Evolutionary conservation across 2,113 vertebrate genomes (phyloP).

Genomic region (Entomyzon cyanotis): DNA sequence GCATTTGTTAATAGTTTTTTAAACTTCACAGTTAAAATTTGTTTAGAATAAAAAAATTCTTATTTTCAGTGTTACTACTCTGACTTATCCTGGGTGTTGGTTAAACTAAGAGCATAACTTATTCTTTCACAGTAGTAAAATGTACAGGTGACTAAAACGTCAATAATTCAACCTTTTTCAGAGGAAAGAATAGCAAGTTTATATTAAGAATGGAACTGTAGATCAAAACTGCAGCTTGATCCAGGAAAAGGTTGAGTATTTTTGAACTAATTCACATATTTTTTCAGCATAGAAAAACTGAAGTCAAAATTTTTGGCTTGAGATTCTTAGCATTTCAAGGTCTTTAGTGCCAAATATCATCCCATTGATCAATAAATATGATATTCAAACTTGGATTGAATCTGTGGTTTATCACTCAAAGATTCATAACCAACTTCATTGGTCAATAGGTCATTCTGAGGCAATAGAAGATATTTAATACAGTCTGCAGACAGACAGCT

Average conservation of each 20-base stretch:
- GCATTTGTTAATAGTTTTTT: neutral
- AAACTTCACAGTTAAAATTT: neutral
- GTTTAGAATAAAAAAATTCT: neutral
- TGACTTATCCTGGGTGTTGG: neutral
- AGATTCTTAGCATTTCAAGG: neutral
- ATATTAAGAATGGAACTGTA: neutral
- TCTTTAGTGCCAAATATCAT: neutral
- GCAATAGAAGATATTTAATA: neutral
- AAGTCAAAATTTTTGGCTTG: neutral
- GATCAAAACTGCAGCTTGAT: neutral
- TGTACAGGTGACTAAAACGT: neutral
- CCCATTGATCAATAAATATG: neutral
- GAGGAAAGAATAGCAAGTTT: neutral
- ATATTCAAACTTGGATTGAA: neutral
- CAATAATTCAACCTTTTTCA: neutral
- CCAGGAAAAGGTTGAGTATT: neutral
- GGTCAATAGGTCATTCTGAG: neutral
- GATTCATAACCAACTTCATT: neutral
- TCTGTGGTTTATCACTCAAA: neutral
- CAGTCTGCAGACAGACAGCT: neutral
- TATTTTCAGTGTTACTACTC: neutral
- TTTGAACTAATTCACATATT: neutral
- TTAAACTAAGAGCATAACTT: neutral
- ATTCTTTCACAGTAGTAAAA: neutral
- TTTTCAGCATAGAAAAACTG: neutral